Base-by-base conservation (phyloP, 2,797 vertebrate genomes). In the Premnoplex brunnescens region DNA sequence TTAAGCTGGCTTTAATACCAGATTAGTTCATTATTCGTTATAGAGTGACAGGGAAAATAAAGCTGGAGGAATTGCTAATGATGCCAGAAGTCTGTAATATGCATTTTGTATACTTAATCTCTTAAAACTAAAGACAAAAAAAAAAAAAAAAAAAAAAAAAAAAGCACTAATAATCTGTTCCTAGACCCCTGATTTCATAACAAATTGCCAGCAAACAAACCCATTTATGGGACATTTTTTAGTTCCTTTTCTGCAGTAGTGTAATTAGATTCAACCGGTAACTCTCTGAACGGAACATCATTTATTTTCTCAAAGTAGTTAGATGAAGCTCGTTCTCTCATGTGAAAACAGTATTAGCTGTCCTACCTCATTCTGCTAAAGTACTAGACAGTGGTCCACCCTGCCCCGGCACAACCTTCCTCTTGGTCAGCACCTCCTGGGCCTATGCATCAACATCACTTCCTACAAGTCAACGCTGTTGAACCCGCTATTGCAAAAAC, bases 11-110 rank as follows among this genome's bases (percentile, higher is more conserved):
- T 89, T 93, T 96, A 96, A 85, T 93, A 88, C 58, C 88, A 79
- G 67, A 67, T 87, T 91, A 94, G 78, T 62, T 95, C 89, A 89
- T 94, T 96, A 88, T 52, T 96, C 73, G 88, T 93, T 95, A 93
- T 39, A 75, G 78, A 92, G 84, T 95, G 92, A 93, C 71, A 96
- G 84, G 43, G 62, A 96, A 96, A 96, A 97, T 91, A 96, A 96
- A 96, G 85, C 88, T 89, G 79, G 85, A 87, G 52, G 59, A 92
- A 95, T 74, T 85, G 55, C 54, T 95, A 97, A 96, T 92, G 84
- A 96, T 89, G 85, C 85, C 94, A 95, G 82, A 94, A 96, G 81
- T 83, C 81, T 86, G 69, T 85, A 91, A 88, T 68, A 93, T 34
- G 46, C 55, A 88, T 95, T 96, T 88, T 93, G 67, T 88, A 90